Base-by-base conservation (phyloP, 2,113 vertebrate species). In the Equus quagga region DNA sequence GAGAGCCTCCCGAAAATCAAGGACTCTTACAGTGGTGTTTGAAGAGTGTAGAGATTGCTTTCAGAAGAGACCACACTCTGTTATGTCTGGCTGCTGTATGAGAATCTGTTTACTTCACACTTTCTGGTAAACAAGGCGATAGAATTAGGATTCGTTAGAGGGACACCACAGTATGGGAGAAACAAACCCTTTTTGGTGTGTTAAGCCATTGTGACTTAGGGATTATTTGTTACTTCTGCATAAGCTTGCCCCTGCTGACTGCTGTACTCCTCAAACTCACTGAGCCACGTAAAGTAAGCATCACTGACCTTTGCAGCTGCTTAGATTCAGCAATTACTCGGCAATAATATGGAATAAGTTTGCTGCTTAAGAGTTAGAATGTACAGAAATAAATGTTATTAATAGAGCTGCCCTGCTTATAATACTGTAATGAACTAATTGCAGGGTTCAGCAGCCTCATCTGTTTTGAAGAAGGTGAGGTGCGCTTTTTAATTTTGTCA, bases 401-500 rank as follows among this genome's bases (percentile, higher is more conserved):
- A 51, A 46, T 36, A 54, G n/a, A 76, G 64, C 31, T 67, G 17
- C 81, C 10, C 67, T 46, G 33, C 82, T 78, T 36, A 64, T 81
- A 92, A 41, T 24, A 14, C 9, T 36, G 26, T 46, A 65, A 95
- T 78, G 18, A 81, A 89, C 87, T 94, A 64, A 94, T 95, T 96
- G 88, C 81, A 89, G 46, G 33, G 28, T 24, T 36, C 46, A 21
- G 75, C 62, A 13, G 24, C 3, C 7, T 31, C 6, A 3, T 33
- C 33, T 80, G 41, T 65, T 36, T 51, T 13, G 2, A 54, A 78
- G 41, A 54, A 12, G 4, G 11, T 2, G 5, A 51, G n/a, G 26
- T 54, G 44, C 13, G 7, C 5, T 54, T 79, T 49, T 56, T 3
- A 36, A 23, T 3, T 13, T 19, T 46, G 17, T 26, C 23, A 9